Evolutionary conservation across 2,888 invertebrate genomes (phyloP), one percentile per base, ranked within the genome.

Genomic region (Ernsta delagoae): DNA sequence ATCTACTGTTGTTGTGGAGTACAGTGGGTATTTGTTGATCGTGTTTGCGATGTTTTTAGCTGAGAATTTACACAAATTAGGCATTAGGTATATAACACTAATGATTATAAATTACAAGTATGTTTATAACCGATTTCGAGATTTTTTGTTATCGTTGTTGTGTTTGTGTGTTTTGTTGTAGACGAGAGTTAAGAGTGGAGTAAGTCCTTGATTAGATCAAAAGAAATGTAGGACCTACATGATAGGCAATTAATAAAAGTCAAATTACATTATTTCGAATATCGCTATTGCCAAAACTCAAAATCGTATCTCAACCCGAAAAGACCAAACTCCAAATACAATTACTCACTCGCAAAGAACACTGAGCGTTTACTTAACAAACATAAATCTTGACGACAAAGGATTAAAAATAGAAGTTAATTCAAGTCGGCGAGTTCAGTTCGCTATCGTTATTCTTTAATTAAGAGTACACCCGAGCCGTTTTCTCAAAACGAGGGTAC

Each of bases 401-500:
- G 36, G 57, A 57, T 57, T 56, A 57, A 57, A 57, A 57, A 39
- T 34, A 57, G 57, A 57, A 57, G 34, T 12, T 57, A 57, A 36
- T 12, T 57, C 12, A 8, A 57, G 36, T n/a, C 56, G 53, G 36
- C 6, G 57, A 39, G 57, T 57, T 57, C 34, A 57, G 57, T 57
- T 57, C 12, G 34, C 12, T 12, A 57, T 36, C 39, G 12, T 57
- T 57, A 57, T 57, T 57, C 57, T 57, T 57, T 57, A 57, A 57
- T 57, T 57, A 57, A 57, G 57, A 57, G n/a, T 36, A 57, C 57
- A 39, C 39, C 57, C 57, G 56, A 56, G 53, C 53, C 56, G 57
- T 34, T 57, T 11, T 57, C 57, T 57, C 8, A 36, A 57, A 34
- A 31, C 5, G 57, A 34, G n/a, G 34, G 54, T 56, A 34, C 54